phyloP scores from a whole-genome alignment of 2,888 invertebrate genomes.

The Platynereis dumerilii region DNA sequence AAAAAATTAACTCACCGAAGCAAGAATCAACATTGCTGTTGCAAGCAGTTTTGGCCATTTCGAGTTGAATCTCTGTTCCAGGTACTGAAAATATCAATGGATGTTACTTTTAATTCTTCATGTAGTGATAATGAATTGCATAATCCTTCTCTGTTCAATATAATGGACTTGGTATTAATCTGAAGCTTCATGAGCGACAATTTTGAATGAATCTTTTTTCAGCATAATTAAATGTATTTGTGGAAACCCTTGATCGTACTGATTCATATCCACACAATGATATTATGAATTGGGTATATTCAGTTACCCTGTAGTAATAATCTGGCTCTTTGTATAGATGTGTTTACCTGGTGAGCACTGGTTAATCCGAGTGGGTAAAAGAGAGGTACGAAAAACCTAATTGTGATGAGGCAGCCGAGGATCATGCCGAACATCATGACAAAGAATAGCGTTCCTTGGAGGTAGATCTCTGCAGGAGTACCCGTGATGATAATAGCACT shows the following conservation, averaged over 20 bases:
- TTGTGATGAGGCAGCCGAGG: slow-evolving; percentile 39
- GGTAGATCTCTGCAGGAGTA: slow-evolving; percentile 28
- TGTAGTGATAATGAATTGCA: not conserved
- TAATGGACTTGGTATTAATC: no score
- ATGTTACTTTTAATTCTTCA: not conserved
- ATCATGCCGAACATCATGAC: slow-evolving; percentile 36
- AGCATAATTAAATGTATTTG: no score
- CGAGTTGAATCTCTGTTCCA: slow-evolving; percentile 36
- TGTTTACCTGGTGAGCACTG: slow-evolving; percentile 47
- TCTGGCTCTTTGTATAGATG: no score
- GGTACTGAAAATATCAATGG: slow-evolving; percentile 33
- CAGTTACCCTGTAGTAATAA: no score
- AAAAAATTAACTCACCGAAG: slow-evolving; percentile 27
- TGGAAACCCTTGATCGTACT: no score
- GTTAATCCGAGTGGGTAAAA: slow-evolving; percentile 45
- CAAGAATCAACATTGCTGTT: slow-evolving; percentile 33
- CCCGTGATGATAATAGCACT: slow-evolving; percentile 27
- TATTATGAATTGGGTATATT: no score
- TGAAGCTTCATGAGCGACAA: no score
- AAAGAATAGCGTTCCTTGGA: slow-evolving; percentile 12
- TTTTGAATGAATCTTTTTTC: no score
- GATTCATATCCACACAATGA: no score
- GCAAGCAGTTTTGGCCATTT: slow-evolving; percentile 35
- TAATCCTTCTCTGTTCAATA: no score
- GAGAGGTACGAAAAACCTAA: slow-evolving; percentile 44